Evolutionary conservation across 2,888 invertebrate genomes (phyloP).

Genomic region (Leptopilina drosophilae): DNA sequence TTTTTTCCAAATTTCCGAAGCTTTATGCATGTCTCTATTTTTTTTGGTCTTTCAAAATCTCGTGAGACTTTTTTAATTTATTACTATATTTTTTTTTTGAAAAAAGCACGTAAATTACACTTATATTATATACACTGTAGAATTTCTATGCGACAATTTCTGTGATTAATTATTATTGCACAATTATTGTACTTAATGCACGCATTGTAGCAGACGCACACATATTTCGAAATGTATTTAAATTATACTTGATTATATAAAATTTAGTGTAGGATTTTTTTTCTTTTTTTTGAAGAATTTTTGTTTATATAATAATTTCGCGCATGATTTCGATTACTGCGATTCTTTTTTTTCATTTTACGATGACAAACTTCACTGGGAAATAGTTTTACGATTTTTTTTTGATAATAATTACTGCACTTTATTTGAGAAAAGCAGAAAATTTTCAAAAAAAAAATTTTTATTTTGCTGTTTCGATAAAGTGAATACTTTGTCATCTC

Average conservation of each 20-base stretch:
- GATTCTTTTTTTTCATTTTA: constrained; percentile 18
- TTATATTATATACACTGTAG: not conserved
- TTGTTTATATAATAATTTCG: not conserved
- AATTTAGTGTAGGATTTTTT: not conserved
- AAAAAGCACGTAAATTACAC: not conserved
- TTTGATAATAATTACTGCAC: not conserved
- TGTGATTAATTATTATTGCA: constrained; percentile 13
- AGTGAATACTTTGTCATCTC: constrained; percentile 16
- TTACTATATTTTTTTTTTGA: not conserved
- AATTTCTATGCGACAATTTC: no score
- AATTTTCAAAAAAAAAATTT: no score
- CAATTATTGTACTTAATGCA: not conserved
- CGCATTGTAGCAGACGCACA: not conserved
- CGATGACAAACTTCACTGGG: not conserved
- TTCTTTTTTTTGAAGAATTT: not conserved
- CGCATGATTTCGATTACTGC: constrained; percentile 20
- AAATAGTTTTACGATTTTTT: not conserved
- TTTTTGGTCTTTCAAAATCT: not conserved
- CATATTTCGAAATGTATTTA: not conserved
- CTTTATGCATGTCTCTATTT: constrained; percentile 59
- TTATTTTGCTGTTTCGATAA: not conserved
- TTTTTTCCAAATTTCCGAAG: constrained; percentile 58
- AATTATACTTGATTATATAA: no score
- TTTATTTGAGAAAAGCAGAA: no score
- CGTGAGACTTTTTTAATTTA: not conserved